phyloP scores from a whole-genome alignment of 2,797 vertebrate genomes.

The Muraenolepis orangiensis region DNA sequence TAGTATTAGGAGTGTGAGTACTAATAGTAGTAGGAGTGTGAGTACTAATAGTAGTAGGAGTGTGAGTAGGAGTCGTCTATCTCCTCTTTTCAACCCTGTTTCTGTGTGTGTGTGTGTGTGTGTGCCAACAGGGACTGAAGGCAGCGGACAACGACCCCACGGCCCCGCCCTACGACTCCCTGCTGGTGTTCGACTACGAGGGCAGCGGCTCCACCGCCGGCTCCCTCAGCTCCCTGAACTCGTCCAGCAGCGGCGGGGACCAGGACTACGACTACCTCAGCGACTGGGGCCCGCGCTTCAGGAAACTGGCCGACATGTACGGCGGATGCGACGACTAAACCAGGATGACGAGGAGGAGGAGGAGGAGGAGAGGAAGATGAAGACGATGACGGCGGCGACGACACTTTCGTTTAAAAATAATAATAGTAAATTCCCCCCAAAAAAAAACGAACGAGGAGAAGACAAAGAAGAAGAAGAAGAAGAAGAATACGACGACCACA shows the following conservation, averaged over 20 bases:
- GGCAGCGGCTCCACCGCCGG: slow-evolving; percentile 95
- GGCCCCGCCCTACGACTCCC: slow-evolving; percentile 95
- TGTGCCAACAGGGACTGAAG: slow-evolving; percentile 85
- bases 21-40: slow-evolving; percentile 7
- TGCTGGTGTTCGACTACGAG: slow-evolving; percentile 98
- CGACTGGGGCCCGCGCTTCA: slow-evolving; percentile 97
- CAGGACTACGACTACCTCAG: slow-evolving; percentile 99
- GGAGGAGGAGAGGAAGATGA: not conserved
- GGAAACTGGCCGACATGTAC: slow-evolving; percentile 99
- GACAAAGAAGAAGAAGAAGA: not conserved
- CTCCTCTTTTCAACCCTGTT: not conserved
- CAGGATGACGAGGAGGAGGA: too few species aligned
- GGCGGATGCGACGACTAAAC: slow-evolving; percentile 90
- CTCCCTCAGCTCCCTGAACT: slow-evolving; percentile 97
- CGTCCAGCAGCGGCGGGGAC: slow-evolving; percentile 95
- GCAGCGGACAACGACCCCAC: slow-evolving; percentile 98
- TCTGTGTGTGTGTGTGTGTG: slow-evolving; percentile 50
- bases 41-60: not conserved
- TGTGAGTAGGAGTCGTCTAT: too few species aligned
- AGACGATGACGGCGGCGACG: not conserved
- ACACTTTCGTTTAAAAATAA: not conserved
- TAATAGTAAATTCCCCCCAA: too few species aligned
- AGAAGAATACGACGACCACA: slow-evolving; percentile 11
- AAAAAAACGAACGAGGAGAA: not conserved
- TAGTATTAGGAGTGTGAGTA: too few species aligned